Conservation (phyloP, 2,888 invertebrate genomes). For the Scelioninae gen. 2 region DNA sequence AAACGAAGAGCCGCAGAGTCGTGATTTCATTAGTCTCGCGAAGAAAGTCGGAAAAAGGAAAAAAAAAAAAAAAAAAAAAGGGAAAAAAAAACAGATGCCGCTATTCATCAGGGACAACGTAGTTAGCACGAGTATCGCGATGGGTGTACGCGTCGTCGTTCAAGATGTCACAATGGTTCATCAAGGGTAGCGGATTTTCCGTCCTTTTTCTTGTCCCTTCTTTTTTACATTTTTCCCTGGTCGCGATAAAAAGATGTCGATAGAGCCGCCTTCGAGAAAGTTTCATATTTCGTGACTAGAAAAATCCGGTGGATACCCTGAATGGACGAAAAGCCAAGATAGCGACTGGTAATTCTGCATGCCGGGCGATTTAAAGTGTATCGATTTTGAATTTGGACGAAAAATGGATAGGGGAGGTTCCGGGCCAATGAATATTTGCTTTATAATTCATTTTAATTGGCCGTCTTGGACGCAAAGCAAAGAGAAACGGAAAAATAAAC, state of each 20-base stretch:
- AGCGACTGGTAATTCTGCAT: slow-evolving; percentile 24
- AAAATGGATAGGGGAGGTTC: not conserved
- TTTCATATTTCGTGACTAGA: slow-evolving; percentile 32
- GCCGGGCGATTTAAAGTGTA: slow-evolving; percentile 31
- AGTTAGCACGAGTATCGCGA: slow-evolving; percentile 16
- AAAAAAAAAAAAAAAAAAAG: no score
- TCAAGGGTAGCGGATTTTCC: slow-evolving; percentile 20
- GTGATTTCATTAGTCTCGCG: slow-evolving; percentile 46
- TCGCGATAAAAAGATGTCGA: slow-evolving; percentile 25
- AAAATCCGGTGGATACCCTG: slow-evolving; percentile 24
- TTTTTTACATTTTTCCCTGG: not conserved
- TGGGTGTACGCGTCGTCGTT: slow-evolving; percentile 5
- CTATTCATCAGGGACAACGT: slow-evolving; percentile 36
- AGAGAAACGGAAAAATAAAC: not conserved
- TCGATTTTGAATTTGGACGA: slow-evolving; percentile 36
- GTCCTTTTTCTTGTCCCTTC: not conserved
- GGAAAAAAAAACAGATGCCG: slow-evolving; percentile 31
- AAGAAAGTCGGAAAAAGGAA: slow-evolving; percentile 11
- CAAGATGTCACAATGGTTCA: slow-evolving; percentile 44
- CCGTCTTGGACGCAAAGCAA: not conserved
- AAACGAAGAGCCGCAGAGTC: slow-evolving; percentile 16
- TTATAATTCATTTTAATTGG: slow-evolving; percentile 4
- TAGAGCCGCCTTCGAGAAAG: slow-evolving; percentile 17
- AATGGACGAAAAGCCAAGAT: slow-evolving; percentile 35
- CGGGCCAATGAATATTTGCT: slow-evolving; percentile 1